Percentiles rank a stretch among this genome's conserved stretches.
phyloP scores from a whole-genome alignment of 2,797 vertebrate species.

The Erethizon dorsatum region DNA sequence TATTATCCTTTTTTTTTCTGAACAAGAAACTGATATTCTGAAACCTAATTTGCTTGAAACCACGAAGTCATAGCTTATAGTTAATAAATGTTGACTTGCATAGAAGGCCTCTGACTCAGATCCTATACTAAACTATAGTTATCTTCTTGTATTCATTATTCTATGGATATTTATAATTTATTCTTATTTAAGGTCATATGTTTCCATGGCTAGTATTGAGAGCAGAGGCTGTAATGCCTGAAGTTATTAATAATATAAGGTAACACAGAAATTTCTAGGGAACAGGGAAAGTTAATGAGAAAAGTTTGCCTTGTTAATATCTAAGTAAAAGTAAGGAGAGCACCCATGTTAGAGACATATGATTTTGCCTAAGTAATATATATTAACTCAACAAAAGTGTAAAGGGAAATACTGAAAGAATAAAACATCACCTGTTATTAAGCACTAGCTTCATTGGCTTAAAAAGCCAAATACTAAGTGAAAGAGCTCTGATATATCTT shows the following conservation, averaged over 20 bases:
- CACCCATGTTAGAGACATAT: neutral
- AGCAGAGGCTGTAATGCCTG: neutral
- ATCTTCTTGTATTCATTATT: slow-evolving; percentile 21
- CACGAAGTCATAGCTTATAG: neutral
- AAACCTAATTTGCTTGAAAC: slow-evolving; percentile 4
- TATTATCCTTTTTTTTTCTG: slow-evolving; percentile 10
- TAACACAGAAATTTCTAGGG: slow-evolving; percentile 4
- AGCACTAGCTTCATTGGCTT: neutral
- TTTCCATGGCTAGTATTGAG: neutral
- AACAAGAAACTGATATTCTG: slow-evolving; percentile 45
- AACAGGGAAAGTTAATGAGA: slow-evolving; percentile 13
- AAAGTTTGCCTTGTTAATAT: slow-evolving; percentile 18
- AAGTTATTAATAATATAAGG: slow-evolving; percentile 48
- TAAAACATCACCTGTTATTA: slow-evolving; percentile 24
- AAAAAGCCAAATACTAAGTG: neutral
- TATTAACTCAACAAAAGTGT: neutral
- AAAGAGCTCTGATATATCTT: neutral
- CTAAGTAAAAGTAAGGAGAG: neutral
- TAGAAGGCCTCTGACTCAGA: neutral
- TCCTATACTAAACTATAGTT: neutral
- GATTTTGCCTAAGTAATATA: neutral
- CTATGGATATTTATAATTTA: neutral
- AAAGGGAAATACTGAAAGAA: neutral
- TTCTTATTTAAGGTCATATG: neutral
- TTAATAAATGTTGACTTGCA: neutral